Evolutionary conservation across 2,888 invertebrate species (phyloP), one percentile per base, ranked within the genome.

Genomic region (Eledone cirrhosa): DNA sequence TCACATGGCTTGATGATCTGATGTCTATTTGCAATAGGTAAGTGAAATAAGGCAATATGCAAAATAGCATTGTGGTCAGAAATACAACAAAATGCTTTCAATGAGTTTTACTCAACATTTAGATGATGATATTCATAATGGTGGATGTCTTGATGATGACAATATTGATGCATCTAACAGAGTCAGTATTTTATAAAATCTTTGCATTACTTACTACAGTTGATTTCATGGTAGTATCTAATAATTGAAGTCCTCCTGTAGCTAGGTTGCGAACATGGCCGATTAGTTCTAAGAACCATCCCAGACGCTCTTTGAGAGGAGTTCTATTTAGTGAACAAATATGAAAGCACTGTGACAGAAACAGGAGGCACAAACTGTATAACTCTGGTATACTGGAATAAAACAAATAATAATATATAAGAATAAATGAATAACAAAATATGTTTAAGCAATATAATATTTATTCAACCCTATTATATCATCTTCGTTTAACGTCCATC

Each of bases 251-350:
- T 2, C 80, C 81, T 7, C 83, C 83, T 48, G 82, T 82, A 29
- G 84, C 84, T 48, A 89, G 81, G 78, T 87, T 89, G 74, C 85
- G 82, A n/a, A 85, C 82, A 80, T 88, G 88, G 13, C 89, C 89
- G 81, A 89, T 84, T 65, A 88, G 82, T 77, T 89, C 89, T 33
- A 87, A 80, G 27, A 89, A 79, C 89, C 89, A 89, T 78, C 88
- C 86, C 53, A 86, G 81, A 22, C 86, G 79, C 41, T 82, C 80
- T 77, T 84, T 78, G 16, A 82, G 79, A 41, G 83, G 82, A 63
- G 84, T 81, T 48, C 79, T 78, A 41, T 78, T 67, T 48, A 53
- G 77, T 11, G 27, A 48, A 47, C 47, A 72, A 29, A 47, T 47
- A 33, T 80, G 76, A 14, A 81, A 74, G 41, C 80, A 78, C 48